Conservation (phyloP, 1,140 invertebrate species). For the Ostrea edulis region DNA sequence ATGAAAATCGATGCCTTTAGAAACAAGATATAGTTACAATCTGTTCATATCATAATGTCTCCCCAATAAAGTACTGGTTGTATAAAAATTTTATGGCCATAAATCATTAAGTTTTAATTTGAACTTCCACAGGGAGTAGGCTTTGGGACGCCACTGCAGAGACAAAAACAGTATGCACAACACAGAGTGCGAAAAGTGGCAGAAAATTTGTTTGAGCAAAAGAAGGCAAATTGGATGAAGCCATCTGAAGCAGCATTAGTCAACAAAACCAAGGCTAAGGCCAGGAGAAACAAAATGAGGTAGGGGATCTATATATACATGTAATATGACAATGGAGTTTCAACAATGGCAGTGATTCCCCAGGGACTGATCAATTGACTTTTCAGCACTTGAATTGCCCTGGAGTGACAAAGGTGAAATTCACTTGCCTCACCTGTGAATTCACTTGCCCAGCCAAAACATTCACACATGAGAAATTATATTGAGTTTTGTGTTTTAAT, state of each 20-base stretch:
- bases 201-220: conserved; percentile 88
- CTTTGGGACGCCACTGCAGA: conserved; percentile 87
- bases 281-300: conserved; percentile 84
- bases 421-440: too few relatives aligned
- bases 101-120: neutral
- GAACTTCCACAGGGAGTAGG: conserved; percentile 83
- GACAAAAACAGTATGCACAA: conserved; percentile 87
- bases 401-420: too few relatives aligned
- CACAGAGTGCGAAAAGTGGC: conserved; percentile 86
- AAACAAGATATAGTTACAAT: too few relatives aligned
- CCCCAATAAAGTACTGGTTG: too few relatives aligned
- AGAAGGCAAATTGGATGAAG: conserved; percentile 82
- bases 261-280: conserved; percentile 83
- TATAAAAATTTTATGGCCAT: too few relatives aligned
- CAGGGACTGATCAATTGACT: too few relatives aligned
- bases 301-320: conserved; percentile 1
- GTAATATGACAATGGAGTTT: neutral
- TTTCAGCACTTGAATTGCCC: too few relatives aligned
- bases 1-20: too few relatives aligned
- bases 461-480: too few relatives aligned
- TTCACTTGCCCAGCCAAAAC: too few relatives aligned
- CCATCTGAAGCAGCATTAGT: conserved; percentile 85
- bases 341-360: neutral
- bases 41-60: too few relatives aligned
- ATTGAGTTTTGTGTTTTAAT: too few relatives aligned